These are phyloP conservation scores for Operophtera brumata DNA, from an alignment of 2,888 invertebrate genomes.

Conservation along the genomic window DNA sequence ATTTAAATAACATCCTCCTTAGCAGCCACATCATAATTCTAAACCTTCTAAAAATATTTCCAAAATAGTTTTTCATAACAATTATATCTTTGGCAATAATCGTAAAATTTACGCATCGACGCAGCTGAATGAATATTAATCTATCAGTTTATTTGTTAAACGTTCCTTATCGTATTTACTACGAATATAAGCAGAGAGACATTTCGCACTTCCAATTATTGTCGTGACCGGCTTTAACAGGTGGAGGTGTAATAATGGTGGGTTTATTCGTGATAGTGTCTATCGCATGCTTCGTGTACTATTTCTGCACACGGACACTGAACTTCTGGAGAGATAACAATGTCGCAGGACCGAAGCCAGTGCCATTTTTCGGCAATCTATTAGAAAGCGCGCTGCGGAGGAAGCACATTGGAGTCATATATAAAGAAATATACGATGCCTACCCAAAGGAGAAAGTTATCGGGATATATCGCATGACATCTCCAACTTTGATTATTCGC, in stretches of 20 bases:
- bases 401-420: conserved; percentile 38
- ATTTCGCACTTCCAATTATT: conserved; percentile 8
- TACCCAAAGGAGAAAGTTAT: conserved; percentile 53
- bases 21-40: no score
- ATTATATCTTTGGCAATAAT: no score
- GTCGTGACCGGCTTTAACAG: not conserved
- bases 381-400: conserved; percentile 39
- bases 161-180: conserved; percentile 1
- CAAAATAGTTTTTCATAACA: no score
- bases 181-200: conserved; percentile 18
- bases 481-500: conserved; percentile 48
- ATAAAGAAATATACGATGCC: conserved; percentile 47
- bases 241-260: conserved; percentile 19
- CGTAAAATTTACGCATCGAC: conserved; percentile 1
- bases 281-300: conserved; percentile 24
- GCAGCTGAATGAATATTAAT: conserved; percentile 9
- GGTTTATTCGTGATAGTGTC: conserved; percentile 8
- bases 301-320: conserved; percentile 38
- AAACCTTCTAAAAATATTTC: no score
- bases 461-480: conserved; percentile 50
- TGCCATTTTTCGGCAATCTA: conserved; percentile 39
- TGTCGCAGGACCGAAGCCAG: conserved; percentile 49
- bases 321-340: conserved; percentile 45
- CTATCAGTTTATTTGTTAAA: not conserved
- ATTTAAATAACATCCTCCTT: no score